Conservation (phyloP, 2,888 invertebrate species). For the Nomada ferruginata region DNA sequence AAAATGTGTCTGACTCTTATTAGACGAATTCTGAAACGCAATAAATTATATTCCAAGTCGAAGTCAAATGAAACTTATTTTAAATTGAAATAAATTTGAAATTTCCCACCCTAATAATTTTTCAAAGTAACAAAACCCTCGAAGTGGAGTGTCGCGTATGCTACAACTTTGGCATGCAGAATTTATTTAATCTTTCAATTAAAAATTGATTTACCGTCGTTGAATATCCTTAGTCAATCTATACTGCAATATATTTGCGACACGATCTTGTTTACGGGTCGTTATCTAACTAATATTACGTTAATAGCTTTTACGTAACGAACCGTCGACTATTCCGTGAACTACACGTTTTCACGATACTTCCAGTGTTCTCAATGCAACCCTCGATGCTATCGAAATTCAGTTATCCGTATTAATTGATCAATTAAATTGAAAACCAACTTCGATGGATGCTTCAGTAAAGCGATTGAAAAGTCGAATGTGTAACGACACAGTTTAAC, state of each 20-base stretch:
- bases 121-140: too few relatives aligned
- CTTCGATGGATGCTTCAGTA: too few relatives aligned
- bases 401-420: not conserved
- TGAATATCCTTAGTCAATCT: not conserved
- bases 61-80: too few relatives aligned
- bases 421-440: not conserved
- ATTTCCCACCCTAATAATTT: too few relatives aligned
- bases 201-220: not conserved
- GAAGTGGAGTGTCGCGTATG: too few relatives aligned
- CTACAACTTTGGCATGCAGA: not conserved
- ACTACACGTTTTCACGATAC: slow-evolving; percentile 29
- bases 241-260: not conserved
- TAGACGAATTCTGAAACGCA: too few relatives aligned
- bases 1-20: too few relatives aligned
- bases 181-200: not conserved
- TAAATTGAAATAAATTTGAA: too few relatives aligned
- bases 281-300: slow-evolving; percentile 52
- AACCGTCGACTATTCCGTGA: slow-evolving; percentile 19
- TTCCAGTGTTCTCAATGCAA: not conserved
- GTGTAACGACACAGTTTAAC: too few relatives aligned
- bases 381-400: not conserved
- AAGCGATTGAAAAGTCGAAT: too few relatives aligned
- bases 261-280: slow-evolving; percentile 33
- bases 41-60: too few relatives aligned
- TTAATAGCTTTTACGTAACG: slow-evolving; percentile 50